Evolutionary conservation across 2,113 vertebrate genomes (phyloP), one percentile per base, ranked within the genome.

Genomic region (Scomber scombrus): DNA sequence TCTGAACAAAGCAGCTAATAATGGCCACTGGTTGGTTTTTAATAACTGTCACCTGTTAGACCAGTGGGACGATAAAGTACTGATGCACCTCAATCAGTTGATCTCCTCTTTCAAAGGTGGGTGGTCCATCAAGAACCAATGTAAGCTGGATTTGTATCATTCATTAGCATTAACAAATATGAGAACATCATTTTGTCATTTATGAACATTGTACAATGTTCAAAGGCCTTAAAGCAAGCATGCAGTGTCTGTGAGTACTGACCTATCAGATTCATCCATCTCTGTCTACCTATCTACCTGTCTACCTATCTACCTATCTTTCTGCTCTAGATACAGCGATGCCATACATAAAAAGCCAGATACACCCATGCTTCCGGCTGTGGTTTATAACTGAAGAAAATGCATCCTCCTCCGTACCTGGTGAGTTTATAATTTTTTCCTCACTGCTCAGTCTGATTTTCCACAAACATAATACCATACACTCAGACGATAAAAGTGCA

Each of bases 21-120:
- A 94, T 0, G 96, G 96, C 10, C 90, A 93, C 63, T 97, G 97
- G 97, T 67, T 97, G 71, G 95, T 97, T 57, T 91, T 97, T 8
- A 94, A 95, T 82, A 94, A 95, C 90, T 96, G 95, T 80, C 95
- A 97, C 77, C 87, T 96, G 68, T 64, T 96, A 76, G 67, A 94
- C 11, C 71, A 49, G n/a, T 96, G 96, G 96, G 93, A 96, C 3
- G 64, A 73, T 0, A 87, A 93, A 29, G 82, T 96, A 11, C 31
- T 95, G 34, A 56, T 70, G 34, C 78, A 73, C 13, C 71, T 97
- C 65, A 73, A 89, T 60, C 65, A 65, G 29, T 11, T 96, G 54
- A 29, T 93, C 23, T 85, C 75, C 11, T 60, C 60, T 15, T 23
- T 49, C 10, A 86, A 71, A 80, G 95, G 89, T 89, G 26, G 18